Conservation (phyloP, 2,888 invertebrate species). For the Agrochola lychnidis region DNA sequence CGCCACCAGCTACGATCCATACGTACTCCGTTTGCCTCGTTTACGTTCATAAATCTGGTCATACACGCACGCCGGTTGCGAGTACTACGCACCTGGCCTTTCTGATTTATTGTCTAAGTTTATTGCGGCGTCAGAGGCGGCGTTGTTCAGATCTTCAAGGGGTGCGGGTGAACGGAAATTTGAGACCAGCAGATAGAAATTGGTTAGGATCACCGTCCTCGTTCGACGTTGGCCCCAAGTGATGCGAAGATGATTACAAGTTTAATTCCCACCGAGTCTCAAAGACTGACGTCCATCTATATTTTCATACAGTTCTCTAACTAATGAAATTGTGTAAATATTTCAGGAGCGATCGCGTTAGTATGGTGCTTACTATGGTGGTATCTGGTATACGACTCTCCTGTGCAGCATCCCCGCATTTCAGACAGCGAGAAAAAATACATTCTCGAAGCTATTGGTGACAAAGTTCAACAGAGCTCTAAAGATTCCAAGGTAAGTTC, state of each 20-base stretch:
- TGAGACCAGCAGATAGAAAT: background rate
- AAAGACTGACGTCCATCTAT: background rate
- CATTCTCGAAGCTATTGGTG: conserved; percentile 91
- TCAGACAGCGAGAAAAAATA: conserved; percentile 91
- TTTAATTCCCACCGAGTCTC: background rate
- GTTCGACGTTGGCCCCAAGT: background rate
- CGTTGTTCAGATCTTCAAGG: background rate
- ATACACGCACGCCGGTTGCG: too few species aligned
- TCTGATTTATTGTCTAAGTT: too few species aligned
- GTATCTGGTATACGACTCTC: conserved; percentile 92
- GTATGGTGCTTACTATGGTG: conserved; percentile 91
- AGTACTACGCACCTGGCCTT: too few species aligned
- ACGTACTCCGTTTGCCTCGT: too few species aligned
- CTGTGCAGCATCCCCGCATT: conserved; percentile 91
- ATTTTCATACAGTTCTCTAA: background rate
- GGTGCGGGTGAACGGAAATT: background rate
- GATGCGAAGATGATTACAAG: background rate
- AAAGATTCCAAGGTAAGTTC: conserved; percentile 79
- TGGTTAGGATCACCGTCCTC: background rate
- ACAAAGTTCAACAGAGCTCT: conserved; percentile 87
- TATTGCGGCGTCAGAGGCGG: background rate
- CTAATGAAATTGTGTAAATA: conserved; percentile 4
- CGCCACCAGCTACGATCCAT: too few species aligned
- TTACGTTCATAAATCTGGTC: too few species aligned
- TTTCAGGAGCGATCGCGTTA: conserved; percentile 87